Conservation (phyloP, 2,888 invertebrate genomes). For the Deilephila porcellus region DNA sequence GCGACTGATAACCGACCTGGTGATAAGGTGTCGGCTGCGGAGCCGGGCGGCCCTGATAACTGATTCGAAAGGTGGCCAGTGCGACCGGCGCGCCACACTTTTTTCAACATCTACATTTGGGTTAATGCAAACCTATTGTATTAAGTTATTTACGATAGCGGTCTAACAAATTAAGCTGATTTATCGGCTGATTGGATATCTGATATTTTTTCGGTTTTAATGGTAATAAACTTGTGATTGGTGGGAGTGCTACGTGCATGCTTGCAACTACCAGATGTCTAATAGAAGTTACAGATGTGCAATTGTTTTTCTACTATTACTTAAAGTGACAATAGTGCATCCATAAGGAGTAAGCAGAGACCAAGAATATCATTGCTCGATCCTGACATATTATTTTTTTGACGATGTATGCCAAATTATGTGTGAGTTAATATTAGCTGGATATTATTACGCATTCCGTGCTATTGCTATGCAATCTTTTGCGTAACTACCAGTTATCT, state of each 20-base stretch:
- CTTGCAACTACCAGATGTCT: no score
- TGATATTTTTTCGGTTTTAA: slow-evolving; percentile 1
- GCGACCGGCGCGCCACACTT: neutral
- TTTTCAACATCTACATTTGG: slow-evolving; percentile 31
- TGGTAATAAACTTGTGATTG: neutral
- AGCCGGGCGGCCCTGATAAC: slow-evolving; percentile 13
- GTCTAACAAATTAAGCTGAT: slow-evolving; percentile 20
- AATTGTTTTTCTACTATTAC: no score
- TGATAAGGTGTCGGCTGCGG: neutral
- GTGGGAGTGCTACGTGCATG: neutral
- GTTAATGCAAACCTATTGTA: slow-evolving; percentile 35
- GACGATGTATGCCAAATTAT: no score
- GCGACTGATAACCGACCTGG: neutral
- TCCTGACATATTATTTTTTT: no score
- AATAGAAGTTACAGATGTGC: no score
- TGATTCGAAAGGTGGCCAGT: slow-evolving; percentile 14
- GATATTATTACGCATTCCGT: neutral
- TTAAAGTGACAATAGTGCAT: no score
- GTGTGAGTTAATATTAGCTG: neutral
- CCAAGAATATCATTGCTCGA: no score
- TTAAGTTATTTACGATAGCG: slow-evolving; percentile 15
- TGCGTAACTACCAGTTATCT: neutral
- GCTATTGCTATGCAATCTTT: neutral
- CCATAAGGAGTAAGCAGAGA: no score
- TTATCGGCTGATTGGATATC: slow-evolving; percentile 20